A percentile compares a stretch with the other conserved stretches of the same genome.
These are phyloP conservation scores for Microcebus ravelobensis DNA, from an alignment of 2,113 vertebrate genomes.

Conservation along the genomic window DNA sequence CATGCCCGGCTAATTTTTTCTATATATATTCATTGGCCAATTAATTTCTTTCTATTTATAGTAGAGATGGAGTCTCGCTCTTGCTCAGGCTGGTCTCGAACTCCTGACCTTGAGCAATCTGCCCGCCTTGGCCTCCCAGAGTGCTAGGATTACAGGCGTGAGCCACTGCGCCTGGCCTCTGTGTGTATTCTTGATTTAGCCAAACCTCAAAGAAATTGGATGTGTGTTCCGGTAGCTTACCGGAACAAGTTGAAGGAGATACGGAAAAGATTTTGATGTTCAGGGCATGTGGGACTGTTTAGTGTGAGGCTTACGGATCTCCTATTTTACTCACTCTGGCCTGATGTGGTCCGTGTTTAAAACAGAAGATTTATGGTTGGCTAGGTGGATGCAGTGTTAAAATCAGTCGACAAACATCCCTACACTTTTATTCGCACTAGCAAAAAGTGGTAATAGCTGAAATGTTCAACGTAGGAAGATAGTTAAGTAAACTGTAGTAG, in stretches of 20 bases:
- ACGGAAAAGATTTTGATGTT: background rate
- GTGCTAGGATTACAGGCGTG: too few species aligned
- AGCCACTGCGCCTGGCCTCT: background rate
- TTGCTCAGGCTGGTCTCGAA: too few species aligned
- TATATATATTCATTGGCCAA: too few species aligned
- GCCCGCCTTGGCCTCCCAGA: too few species aligned
- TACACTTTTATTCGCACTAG: background rate
- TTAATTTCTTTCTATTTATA: too few species aligned
- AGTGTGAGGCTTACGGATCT: background rate
- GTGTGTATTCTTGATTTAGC: background rate
- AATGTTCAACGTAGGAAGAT: background rate
- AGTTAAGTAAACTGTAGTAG: background rate
- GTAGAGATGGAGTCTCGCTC: too few species aligned
- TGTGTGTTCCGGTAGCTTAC: background rate
- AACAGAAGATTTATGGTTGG: background rate
- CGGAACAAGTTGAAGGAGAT: background rate
- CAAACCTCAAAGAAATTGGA: background rate
- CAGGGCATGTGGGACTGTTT: background rate
- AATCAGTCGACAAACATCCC: background rate
- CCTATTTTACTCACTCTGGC: background rate
- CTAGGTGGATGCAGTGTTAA: background rate
- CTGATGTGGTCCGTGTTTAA: background rate
- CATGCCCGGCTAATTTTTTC: too few species aligned
- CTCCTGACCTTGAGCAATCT: too few species aligned
- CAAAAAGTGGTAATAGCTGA: background rate